phyloP scores from a whole-genome alignment of 2,888 invertebrate species.

The Blomia tropicalis region DNA sequence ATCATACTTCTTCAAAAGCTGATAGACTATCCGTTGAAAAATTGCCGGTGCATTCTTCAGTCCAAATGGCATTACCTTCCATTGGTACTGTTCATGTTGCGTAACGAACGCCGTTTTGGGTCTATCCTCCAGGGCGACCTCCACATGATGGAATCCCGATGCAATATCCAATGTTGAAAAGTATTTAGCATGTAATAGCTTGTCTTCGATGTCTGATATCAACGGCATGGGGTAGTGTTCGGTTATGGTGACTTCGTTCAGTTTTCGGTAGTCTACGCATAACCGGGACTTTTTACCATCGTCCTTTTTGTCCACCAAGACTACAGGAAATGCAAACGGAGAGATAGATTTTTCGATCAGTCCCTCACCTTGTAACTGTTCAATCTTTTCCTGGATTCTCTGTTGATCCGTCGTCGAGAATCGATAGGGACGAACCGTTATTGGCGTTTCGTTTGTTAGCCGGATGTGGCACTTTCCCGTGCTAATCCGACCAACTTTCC shows the following conservation, averaged over 20 bases:
- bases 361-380: not conserved
- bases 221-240: conserved; percentile 13
- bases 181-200: not conserved
- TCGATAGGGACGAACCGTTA: not conserved
- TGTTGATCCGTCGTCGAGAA: not conserved
- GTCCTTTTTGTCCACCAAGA: not conserved
- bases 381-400: not conserved
- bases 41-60: conserved; percentile 7
- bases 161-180: conserved; percentile 18
- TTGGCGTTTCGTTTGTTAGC: not conserved
- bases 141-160: conserved; percentile 18
- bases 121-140: not conserved
- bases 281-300: not conserved
- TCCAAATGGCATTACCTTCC: not conserved
- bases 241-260: not conserved
- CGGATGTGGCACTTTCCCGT: not conserved
- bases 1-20: not conserved
- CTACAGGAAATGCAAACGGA: not conserved
- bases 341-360: not conserved
- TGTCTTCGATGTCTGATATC: not conserved
- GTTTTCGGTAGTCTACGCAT: conserved; percentile 13
- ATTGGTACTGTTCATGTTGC: conserved; percentile 21
- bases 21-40: conserved; percentile 15
- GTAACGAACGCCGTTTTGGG: conserved; percentile 23
- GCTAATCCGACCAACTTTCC: not conserved